Evolutionary conservation across 1,140 invertebrate genomes (phyloP).

Genomic region (Neuroterus valhalla): DNA sequence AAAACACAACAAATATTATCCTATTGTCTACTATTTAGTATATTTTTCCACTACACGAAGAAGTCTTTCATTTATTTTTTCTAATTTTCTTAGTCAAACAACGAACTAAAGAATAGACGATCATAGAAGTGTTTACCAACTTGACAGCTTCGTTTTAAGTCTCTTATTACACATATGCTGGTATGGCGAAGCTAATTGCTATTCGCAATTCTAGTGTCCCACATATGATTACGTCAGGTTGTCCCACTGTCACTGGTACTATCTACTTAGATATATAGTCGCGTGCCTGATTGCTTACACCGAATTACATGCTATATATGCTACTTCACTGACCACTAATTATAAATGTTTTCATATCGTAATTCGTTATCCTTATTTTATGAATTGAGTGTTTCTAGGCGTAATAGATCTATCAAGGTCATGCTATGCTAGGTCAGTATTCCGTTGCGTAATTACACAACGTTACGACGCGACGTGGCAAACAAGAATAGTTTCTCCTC

Average conservation of each 20-base stretch:
- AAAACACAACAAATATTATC: too few relatives aligned
- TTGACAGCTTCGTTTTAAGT: background rate
- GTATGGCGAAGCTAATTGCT: background rate
- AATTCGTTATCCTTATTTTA: background rate
- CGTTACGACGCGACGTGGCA: background rate
- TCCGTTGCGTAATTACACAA: conserved; percentile 16
- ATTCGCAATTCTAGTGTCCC: conserved; percentile 14
- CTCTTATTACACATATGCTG: background rate
- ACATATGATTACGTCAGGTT: conserved; percentile 22
- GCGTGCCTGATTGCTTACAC: conserved; percentile 1
- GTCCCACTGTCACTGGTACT: conserved; percentile 4
- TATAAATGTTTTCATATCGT: background rate
- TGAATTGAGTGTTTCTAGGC: background rate
- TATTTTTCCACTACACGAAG: too few relatives aligned
- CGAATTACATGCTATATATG: background rate
- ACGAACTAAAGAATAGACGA: too few relatives aligned
- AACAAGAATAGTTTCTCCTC: conserved; percentile 19
- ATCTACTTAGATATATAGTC: conserved; percentile 10
- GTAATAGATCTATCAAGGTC: conserved; percentile 1
- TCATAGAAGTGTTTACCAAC: too few relatives aligned
- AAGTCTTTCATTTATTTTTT: too few relatives aligned
- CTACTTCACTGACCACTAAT: background rate
- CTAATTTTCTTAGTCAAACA: too few relatives aligned
- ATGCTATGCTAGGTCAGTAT: conserved; percentile 14
- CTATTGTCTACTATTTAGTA: too few relatives aligned